Evolutionary conservation across 2,797 vertebrate genomes (phyloP), one percentile per base, ranked within the genome.

Genomic region (Bradypodion ventrale): DNA sequence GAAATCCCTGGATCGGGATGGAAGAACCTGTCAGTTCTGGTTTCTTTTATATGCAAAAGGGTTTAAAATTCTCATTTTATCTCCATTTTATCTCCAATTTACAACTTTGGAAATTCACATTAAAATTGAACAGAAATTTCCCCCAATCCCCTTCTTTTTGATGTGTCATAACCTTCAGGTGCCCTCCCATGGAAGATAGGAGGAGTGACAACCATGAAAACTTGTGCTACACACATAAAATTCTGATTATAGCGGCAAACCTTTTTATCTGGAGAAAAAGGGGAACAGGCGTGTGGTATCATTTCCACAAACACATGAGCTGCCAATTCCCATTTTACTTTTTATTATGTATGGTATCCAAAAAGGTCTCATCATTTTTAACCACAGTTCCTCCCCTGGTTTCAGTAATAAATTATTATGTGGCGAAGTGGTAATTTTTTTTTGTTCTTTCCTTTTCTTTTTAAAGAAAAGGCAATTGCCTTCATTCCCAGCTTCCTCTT

Each of bases 401-500:
- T 74, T 74, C 40, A 46, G n/a, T 82, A 73, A 60, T 82, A 82
- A 62, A 82, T 73, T 62, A 74, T 63, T 12, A 23, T 46, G 13
- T 82, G 70, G 23, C 21, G 29, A 8, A 23, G 32, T 7, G 35
- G 44, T 5, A n/a, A n/a, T n/a, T 32, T 7, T 29, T 40, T 40
- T 27, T 27, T 25, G 9, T 69, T 70, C 21, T 74, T 9, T 4
- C 46, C 44, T 21, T 78, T 44, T 49, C 5, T 65, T 44, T 32
- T 44, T 13, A 73, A 73, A 68, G 52, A 56, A 56, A 56, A 56
- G 19, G 52, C 52, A 56, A 56, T 23, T 42, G 40, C 21, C 69
- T 82, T 73, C 79, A 60, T 74, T 82, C 44, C 80, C 69, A 73
- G 56, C 59, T 82, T 63, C 56, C 0, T 37, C 81, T 90, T 85